Conservation (phyloP, 2,888 invertebrate genomes). For the Hecatera dysodea region DNA sequence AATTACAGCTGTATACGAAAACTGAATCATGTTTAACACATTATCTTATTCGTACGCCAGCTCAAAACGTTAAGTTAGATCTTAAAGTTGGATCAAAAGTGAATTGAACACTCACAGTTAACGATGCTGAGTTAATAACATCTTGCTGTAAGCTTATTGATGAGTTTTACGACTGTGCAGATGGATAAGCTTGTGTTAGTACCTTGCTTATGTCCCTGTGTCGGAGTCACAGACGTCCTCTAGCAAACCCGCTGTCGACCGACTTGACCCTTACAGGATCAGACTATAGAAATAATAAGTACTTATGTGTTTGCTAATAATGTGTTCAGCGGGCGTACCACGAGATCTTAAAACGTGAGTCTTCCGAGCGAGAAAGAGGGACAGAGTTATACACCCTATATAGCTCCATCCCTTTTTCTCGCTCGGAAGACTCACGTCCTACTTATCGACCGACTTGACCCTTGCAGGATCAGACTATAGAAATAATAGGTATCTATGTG, state of each 20-base stretch:
- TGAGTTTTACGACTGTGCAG: conserved; percentile 9
- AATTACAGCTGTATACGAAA: no score
- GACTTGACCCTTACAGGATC: neutral
- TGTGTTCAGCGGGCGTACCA: no score
- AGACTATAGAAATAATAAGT: no score
- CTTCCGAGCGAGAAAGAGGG: no score
- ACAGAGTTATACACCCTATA: no score
- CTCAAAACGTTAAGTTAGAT: conserved; percentile 39
- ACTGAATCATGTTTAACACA: neutral
- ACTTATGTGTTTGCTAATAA: no score
- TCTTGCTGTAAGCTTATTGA: conserved; percentile 27
- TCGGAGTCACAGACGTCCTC: conserved; percentile 1
- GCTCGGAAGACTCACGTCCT: no score
- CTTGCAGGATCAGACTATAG: no score
- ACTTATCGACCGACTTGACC: no score
- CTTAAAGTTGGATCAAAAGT: conserved; percentile 57
- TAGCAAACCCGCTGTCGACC: neutral
- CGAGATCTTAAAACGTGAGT: no score
- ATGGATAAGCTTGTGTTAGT: conserved; percentile 14
- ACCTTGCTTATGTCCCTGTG: neutral
- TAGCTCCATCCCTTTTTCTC: no score
- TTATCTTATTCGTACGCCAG: conserved; percentile 18
- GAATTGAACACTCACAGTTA: conserved; percentile 55
- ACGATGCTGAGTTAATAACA: conserved; percentile 42
- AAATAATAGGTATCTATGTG: no score